Conservation (phyloP, 1,140 invertebrate species). For the Magallana angulata region DNA sequence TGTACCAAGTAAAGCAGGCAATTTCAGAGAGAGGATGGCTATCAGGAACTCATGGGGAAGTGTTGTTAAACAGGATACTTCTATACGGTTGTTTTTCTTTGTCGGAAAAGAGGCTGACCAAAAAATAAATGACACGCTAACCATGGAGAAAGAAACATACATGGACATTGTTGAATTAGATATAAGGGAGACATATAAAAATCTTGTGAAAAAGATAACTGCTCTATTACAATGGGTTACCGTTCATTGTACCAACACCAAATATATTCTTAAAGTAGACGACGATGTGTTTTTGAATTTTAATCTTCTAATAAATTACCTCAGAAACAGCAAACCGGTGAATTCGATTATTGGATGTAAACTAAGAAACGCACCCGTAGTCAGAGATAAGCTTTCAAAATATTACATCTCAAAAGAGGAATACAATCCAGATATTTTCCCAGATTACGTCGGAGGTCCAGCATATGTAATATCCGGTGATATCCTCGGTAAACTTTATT, state of each 20-base stretch:
- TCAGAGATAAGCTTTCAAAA: constrained; percentile 5
- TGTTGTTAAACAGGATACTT: background rate
- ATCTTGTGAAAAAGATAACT: background rate
- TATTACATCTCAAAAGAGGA: background rate
- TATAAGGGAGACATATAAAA: background rate
- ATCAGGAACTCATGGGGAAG: background rate
- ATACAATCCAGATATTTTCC: background rate
- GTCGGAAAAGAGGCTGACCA: background rate
- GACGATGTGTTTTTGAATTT: constrained; percentile 20
- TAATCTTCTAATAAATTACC: background rate
- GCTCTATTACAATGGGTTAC: background rate
- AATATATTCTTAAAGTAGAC: background rate
- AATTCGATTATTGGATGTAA: constrained; percentile 20
- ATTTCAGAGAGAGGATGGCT: background rate
- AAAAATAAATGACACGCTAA: background rate
- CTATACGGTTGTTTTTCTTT: background rate
- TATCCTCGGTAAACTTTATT: background rate
- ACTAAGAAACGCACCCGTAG: background rate
- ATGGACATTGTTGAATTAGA: background rate
- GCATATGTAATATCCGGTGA: background rate
- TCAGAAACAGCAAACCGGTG: background rate
- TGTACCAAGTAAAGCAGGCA: background rate
- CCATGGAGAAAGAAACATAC: background rate
- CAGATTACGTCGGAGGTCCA: background rate
- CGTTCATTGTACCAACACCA: background rate